Conservation (phyloP, 2,888 invertebrate species). For the Drosophila infuscata region DNA sequence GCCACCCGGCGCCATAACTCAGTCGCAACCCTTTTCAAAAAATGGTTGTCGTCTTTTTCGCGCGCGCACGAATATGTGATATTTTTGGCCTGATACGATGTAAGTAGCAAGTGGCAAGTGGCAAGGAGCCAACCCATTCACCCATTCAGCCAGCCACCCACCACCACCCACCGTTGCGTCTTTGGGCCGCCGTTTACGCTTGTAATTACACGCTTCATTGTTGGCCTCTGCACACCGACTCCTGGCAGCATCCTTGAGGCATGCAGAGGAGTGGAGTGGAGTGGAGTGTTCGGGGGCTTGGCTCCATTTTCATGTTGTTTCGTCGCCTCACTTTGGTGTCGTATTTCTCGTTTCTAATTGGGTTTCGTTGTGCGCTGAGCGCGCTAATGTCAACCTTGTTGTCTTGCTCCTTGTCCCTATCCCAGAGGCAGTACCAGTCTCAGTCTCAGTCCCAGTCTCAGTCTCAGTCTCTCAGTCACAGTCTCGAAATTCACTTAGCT, state of each 20-base stretch:
- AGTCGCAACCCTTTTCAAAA: constrained; percentile 76
- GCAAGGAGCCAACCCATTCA: constrained; percentile 10
- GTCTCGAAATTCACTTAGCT: constrained; percentile 77
- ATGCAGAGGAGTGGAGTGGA: not conserved
- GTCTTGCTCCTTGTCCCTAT: constrained; percentile 41
- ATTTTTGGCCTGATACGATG: constrained; percentile 55
- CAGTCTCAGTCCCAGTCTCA: constrained; percentile 13
- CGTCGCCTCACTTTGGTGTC: constrained; percentile 81
- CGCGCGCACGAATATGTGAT: constrained; percentile 57
- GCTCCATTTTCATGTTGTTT: constrained; percentile 79
- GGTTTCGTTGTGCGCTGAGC: constrained; percentile 76
- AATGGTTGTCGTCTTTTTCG: constrained; percentile 67
- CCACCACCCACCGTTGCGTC: constrained; percentile 57
- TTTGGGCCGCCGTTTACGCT: constrained; percentile 76
- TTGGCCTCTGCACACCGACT: constrained; percentile 65
- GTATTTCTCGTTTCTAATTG: constrained; percentile 82
- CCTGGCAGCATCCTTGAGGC: constrained; percentile 38
- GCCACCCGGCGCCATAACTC: constrained; percentile 54
- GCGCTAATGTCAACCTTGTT: constrained; percentile 80
- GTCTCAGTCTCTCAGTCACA: constrained; percentile 18
- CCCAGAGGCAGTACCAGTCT: not conserved
- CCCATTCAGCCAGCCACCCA: constrained; percentile 4
- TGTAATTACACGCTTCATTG: constrained; percentile 85
- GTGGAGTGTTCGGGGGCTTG: constrained; percentile 9
- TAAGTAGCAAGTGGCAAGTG: constrained; percentile 20